Base-by-base conservation (phyloP, 2,797 vertebrate genomes). In the Sciaenops ocellatus region DNA sequence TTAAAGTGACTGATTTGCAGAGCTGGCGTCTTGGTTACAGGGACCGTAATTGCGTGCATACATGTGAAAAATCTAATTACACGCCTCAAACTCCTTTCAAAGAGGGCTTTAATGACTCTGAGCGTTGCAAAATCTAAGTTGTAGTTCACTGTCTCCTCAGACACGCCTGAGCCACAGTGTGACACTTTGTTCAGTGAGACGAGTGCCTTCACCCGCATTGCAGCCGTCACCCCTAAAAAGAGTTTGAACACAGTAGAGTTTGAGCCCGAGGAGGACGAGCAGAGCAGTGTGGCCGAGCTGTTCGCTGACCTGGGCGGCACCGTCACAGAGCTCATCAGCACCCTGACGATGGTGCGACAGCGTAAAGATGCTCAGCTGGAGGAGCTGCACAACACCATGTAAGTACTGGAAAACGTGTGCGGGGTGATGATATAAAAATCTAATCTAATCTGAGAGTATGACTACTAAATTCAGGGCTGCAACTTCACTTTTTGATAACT, bases 161-260 rank as follows among this genome's bases (percentile, higher is more conserved):
- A 87, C 34, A 3, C 15, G 4, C 70, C 75, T 1, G 83, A 91
- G 63, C 28, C 83, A 26, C 80, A 72, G 57, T 4, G 66, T n/a
- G 87, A 90, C 9, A 41, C 65, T 24, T 78, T 96, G 72, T 93
- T 94, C 84, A 95, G 95, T n/a, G 71, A 89, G 69, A 91, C 7
- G 17, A 96, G 95, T 0, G 96, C 96, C 64, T 97, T 97, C 85
- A 93, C 87, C 1, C 92, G 93, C 17, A 63, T 95, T 0, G 20
- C 68, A 5, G 83, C 88, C 0, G 9, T 84, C 47, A 84, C 69
- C 20, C 88, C 83, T 15, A 91, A 85, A 71, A 90, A 70, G 78
- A 51, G 11, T 41, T 8, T 52, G 9, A 57, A 2, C 1, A 8
- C 63, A 5, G 69, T 1, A 2, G 73, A 78, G 68, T 24, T 70